These are phyloP conservation scores for Eretmochelys imbricata DNA, from an alignment of 2,113 vertebrate genomes.

Conservation along the genomic window DNA sequence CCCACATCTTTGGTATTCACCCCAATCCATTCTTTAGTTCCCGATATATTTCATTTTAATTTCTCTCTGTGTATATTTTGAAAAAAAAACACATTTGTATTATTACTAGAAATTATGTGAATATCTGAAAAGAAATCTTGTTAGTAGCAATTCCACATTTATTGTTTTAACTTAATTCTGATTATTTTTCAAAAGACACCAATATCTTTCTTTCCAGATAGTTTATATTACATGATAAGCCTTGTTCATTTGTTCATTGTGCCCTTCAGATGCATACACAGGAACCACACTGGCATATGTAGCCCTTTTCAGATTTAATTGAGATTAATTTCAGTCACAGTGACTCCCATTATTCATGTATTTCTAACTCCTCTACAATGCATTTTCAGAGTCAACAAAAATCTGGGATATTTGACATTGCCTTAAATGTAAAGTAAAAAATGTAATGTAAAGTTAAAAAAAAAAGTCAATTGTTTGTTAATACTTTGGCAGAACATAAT, in stretches of 20 bases:
- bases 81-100: neutral
- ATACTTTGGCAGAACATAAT: neutral
- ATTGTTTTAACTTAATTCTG: neutral
- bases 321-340: neutral
- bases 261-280: neutral
- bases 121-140: neutral
- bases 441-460: neutral
- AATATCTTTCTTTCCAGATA: neutral
- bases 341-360: neutral
- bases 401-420: neutral
- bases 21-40: neutral
- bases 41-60: neutral
- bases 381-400: neutral
- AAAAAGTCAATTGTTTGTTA: neutral
- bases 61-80: neutral
- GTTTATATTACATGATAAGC: neutral
- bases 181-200: neutral
- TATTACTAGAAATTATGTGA: neutral
- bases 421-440: neutral
- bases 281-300: neutral
- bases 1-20: neutral
- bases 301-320: neutral
- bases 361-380: neutral
- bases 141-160: neutral
- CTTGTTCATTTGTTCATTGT: neutral